Conservation (phyloP, 1,140 invertebrate genomes). For the Lucilia sericata region DNA sequence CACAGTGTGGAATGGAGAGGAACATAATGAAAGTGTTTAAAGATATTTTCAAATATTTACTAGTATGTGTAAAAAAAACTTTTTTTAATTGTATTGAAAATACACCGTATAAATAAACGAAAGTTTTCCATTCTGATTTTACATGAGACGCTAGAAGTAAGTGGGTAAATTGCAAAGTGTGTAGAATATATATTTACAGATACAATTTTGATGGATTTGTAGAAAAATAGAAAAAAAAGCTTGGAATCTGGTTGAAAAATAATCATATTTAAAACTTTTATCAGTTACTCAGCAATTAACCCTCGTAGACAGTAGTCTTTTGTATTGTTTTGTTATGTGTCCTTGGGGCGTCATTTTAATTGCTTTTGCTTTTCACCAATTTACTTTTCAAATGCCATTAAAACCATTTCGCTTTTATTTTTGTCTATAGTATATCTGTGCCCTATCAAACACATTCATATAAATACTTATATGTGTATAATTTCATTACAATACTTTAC, state of each 20-base stretch:
- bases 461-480: neutral
- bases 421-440: neutral
- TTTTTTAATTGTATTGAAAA: slow-evolving; percentile 34
- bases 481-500: neutral
- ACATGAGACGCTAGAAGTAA: too few species aligned
- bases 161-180: too few species aligned
- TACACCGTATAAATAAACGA: neutral
- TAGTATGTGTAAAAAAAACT: neutral
- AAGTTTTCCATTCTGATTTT: neutral
- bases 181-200: too few species aligned
- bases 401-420: slow-evolving; percentile 51
- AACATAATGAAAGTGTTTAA: neutral
- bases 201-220: too few species aligned
- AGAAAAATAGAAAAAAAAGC: too few species aligned
- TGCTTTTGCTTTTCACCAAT: slow-evolving; percentile 64
- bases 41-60: neutral
- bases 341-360: slow-evolving; percentile 68
- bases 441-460: neutral
- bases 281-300: too few species aligned
- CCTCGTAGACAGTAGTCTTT: too few species aligned
- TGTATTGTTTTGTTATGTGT: slow-evolving; percentile 59
- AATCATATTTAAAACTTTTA: too few species aligned
- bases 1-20: neutral
- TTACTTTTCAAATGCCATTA: slow-evolving; percentile 68
- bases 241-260: too few species aligned